Conservation (phyloP, 2,888 invertebrate species). For the Cerceris rybyensis region DNA sequence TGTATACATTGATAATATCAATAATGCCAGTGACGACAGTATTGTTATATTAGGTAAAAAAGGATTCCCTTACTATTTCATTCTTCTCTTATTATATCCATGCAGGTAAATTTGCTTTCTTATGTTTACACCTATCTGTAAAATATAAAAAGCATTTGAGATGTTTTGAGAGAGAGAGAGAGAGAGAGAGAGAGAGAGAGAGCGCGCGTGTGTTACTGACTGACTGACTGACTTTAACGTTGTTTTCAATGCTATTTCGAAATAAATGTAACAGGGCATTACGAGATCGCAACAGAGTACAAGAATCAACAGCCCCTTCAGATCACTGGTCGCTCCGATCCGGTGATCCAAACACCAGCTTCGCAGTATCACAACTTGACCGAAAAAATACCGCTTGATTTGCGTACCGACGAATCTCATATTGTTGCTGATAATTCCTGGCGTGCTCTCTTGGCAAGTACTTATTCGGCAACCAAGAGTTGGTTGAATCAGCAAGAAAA, state of each 20-base stretch:
- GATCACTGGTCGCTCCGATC: constrained; percentile 79
- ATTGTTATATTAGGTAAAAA: constrained; percentile 72
- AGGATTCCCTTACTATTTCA: neutral
- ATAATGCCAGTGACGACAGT: constrained; percentile 65
- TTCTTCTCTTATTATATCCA: neutral
- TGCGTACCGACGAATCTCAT: constrained; percentile 25
- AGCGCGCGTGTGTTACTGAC: too few species aligned
- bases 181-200: neutral
- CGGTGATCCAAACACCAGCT: constrained; percentile 68
- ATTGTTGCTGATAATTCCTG: constrained; percentile 46
- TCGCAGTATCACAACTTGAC: constrained; percentile 29
- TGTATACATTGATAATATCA: constrained; percentile 62
- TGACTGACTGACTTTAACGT: neutral
- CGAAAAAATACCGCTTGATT: constrained; percentile 12
- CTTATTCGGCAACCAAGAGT: constrained; percentile 78
- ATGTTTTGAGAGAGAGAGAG: too few species aligned
- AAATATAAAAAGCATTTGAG: too few species aligned
- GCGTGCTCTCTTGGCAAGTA: constrained; percentile 62
- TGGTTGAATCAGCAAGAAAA: constrained; percentile 91
- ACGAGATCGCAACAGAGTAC: constrained; percentile 77
- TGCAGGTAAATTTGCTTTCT: too few species aligned
- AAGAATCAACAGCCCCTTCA: constrained; percentile 76
- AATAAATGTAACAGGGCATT: constrained; percentile 68
- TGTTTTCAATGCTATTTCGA: neutral
- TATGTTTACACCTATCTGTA: too few species aligned